Conservation (phyloP, 2,113 vertebrate species). For the Fregetta grallaria region DNA sequence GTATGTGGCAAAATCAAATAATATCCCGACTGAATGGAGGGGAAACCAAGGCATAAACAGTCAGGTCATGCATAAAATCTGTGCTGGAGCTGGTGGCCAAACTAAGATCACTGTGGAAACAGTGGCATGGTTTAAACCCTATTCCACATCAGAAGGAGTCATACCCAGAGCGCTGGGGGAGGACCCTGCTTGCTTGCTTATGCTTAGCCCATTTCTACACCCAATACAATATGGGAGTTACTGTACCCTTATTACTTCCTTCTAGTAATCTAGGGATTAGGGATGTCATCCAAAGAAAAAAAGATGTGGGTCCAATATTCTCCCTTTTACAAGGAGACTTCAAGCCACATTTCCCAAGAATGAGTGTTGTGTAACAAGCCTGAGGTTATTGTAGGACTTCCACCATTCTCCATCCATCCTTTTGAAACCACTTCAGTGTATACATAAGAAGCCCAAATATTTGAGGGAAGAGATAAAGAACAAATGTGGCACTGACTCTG, state of each 20-base stretch:
- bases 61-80: neutral
- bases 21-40: neutral
- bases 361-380: neutral
- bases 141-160: neutral
- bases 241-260: neutral
- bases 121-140: neutral
- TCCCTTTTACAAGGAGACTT: neutral
- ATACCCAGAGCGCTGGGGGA: neutral
- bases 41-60: neutral
- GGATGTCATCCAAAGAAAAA: neutral
- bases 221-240: neutral
- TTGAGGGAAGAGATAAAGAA: neutral
- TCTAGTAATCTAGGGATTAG: neutral
- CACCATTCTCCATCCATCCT: neutral
- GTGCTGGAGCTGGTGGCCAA: neutral
- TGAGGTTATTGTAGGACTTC: neutral
- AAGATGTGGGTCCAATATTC: neutral
- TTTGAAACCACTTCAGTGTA: neutral
- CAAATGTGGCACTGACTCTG: neutral
- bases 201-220: neutral
- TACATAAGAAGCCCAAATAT: neutral
- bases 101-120: neutral
- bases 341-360: neutral
- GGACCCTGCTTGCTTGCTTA: neutral
- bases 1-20: neutral